Conservation (phyloP, 1,140 invertebrate genomes). For the Harpegnathos saltator region DNA sequence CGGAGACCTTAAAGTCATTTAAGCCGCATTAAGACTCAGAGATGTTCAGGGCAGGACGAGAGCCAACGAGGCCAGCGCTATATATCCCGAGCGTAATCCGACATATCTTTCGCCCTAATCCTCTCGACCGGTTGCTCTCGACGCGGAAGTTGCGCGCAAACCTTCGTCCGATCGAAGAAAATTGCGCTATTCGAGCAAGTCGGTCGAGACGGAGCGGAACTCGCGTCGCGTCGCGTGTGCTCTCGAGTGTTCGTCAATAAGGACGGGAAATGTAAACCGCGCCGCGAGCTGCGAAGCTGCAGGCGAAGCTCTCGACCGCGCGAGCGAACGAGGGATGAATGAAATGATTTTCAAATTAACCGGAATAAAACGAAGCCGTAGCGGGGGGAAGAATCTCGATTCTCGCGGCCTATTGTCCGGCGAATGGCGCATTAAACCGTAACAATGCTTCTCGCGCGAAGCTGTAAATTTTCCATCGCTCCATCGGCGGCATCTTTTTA, state of each 20-base stretch:
- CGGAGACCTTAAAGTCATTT: conserved; percentile 38
- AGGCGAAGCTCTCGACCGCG: background rate
- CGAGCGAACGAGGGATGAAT: background rate
- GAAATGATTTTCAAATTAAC: conserved; percentile 41
- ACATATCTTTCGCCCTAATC: conserved; percentile 54
- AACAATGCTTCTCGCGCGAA: conserved; percentile 21
- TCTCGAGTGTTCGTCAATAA: background rate
- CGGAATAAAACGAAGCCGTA: background rate
- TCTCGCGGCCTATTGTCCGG: conserved; percentile 23
- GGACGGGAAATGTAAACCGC: background rate
- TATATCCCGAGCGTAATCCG: conserved; percentile 40
- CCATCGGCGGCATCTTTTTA: conserved; percentile 31
- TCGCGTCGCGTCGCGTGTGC: background rate
- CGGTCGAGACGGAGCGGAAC: background rate
- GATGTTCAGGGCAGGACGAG: conserved; percentile 34
- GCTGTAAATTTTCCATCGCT: conserved; percentile 40
- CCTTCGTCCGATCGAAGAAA: conserved; percentile 12
- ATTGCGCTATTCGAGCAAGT: conserved; percentile 20
- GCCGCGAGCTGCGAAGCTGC: background rate
- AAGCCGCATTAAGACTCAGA: conserved; percentile 51
- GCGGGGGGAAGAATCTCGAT: conserved; percentile 16
- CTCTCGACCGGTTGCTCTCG: background rate
- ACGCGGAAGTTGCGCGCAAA: conserved; percentile 9
- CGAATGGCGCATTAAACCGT: conserved; percentile 28
- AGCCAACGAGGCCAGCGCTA: background rate